Percentiles rank a stretch among this genome's conserved stretches.
Conservation (phyloP, 1,140 invertebrate species). For the Apis cerana region DNA sequence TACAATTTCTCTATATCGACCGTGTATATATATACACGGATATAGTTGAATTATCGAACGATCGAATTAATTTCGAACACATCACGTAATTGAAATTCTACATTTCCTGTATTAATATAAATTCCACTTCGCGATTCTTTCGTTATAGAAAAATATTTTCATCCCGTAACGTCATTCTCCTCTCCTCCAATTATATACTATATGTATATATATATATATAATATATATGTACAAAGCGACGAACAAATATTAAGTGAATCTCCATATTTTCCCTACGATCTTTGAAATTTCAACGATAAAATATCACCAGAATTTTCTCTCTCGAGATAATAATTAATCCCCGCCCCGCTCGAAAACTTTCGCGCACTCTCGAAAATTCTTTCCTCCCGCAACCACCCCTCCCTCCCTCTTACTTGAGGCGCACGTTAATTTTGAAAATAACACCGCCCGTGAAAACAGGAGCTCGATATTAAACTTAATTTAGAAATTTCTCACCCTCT, state of each 20-base stretch:
- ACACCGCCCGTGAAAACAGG: neutral
- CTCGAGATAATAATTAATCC: neutral
- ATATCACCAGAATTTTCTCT: neutral
- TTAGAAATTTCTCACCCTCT: constrained; percentile 15
- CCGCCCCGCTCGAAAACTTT: neutral
- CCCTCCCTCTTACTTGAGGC: no score
- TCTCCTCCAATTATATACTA: no score
- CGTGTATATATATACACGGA: neutral
- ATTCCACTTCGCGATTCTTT: constrained; percentile 1
- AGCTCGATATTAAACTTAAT: constrained; percentile 15
- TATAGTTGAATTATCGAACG: neutral
- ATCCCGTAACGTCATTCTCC: neutral
- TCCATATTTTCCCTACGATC: neutral
- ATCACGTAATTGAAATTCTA: constrained; percentile 32
- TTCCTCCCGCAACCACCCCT: neutral
- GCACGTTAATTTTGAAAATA: constrained; percentile 24
- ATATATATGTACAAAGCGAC: no score
- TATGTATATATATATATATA: no score
- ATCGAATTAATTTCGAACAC: constrained; percentile 25
- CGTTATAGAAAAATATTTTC: neutral
- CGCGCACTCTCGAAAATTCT: constrained; percentile 14
- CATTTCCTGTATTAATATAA: constrained; percentile 29
- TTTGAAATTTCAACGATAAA: neutral
- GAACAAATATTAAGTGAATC: neutral
- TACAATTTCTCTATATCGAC: neutral